Conservation (phyloP, 2,797 vertebrate species). For the Onychomys arenicola region DNA sequence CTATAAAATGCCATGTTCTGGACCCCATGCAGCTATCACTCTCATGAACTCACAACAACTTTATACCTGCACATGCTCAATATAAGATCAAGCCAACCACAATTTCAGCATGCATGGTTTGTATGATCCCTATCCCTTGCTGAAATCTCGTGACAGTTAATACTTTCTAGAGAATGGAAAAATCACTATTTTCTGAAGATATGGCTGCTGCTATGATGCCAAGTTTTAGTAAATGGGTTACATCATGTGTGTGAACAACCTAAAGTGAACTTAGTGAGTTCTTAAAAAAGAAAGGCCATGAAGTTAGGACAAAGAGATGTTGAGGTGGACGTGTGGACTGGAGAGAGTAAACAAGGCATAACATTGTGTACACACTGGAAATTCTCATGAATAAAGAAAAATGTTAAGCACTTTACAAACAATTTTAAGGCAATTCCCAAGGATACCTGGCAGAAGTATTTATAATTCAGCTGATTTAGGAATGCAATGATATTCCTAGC, state of each 20-base stretch:
- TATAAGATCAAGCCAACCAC: neutral
- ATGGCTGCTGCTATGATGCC: too few relatives aligned
- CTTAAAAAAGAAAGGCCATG: neutral
- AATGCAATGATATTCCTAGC: neutral
- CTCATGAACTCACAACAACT: neutral
- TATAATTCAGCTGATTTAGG: constrained; percentile 44
- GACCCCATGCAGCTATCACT: neutral
- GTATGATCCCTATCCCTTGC: neutral
- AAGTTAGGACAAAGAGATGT: too few relatives aligned
- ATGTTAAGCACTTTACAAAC: neutral
- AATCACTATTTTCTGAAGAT: neutral
- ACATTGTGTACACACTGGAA: neutral
- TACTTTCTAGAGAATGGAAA: neutral
- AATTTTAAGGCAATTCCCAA: constrained; percentile 6
- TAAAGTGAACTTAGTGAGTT: neutral
- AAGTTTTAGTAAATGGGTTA: neutral
- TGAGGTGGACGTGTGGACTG: neutral
- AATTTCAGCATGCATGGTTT: neutral
- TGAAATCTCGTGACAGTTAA: neutral
- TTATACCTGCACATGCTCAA: neutral
- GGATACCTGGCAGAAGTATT: neutral
- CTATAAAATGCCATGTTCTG: neutral
- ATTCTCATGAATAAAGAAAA: neutral
- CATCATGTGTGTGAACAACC: neutral
- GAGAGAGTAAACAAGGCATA: too few relatives aligned